These are phyloP conservation scores for Melinaea menophilus DNA, from an alignment of 2,888 invertebrate species.

Conservation along the genomic window DNA sequence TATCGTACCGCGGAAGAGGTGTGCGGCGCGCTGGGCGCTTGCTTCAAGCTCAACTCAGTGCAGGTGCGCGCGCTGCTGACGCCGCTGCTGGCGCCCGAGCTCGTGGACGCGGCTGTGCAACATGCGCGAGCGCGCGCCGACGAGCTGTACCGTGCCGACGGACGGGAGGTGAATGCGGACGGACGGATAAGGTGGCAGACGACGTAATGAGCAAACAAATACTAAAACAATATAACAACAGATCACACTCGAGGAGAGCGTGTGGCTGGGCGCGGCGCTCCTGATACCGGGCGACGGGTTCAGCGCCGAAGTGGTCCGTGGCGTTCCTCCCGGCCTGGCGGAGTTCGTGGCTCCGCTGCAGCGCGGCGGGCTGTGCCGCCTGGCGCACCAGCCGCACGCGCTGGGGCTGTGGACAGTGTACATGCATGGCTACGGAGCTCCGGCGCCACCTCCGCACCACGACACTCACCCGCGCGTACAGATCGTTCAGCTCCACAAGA, in stretches of 20 bases:
- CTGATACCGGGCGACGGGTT: conserved; percentile 98
- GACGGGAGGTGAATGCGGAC: conserved; percentile 80
- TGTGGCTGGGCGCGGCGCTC: conserved; percentile 92
- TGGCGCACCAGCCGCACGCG: conserved; percentile 94
- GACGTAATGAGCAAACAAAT: too few species aligned
- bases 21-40: conserved; percentile 92
- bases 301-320: conserved; percentile 96
- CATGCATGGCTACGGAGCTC: conserved; percentile 81
- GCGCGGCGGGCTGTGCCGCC: conserved; percentile 89
- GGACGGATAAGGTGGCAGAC: too few species aligned
- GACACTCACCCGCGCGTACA: conserved; percentile 85
- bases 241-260: conserved; percentile 93
- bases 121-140: conserved; percentile 94
- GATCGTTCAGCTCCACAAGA: conserved; percentile 93
- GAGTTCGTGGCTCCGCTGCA: conserved; percentile 91
- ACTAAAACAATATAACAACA: conserved; percentile 24
- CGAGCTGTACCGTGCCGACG: conserved; percentile 93
- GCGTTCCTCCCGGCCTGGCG: conserved; percentile 94
- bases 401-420: conserved; percentile 98
- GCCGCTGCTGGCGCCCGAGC: conserved; percentile 74
- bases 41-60: conserved; percentile 97
- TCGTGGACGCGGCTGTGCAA: conserved; percentile 83
- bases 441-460: conserved; percentile 80
- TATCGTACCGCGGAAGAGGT: conserved; percentile 86
- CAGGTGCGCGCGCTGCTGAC: conserved; percentile 91